Conservation (phyloP, 2,113 vertebrate genomes). For the Platichthys flesus region DNA sequence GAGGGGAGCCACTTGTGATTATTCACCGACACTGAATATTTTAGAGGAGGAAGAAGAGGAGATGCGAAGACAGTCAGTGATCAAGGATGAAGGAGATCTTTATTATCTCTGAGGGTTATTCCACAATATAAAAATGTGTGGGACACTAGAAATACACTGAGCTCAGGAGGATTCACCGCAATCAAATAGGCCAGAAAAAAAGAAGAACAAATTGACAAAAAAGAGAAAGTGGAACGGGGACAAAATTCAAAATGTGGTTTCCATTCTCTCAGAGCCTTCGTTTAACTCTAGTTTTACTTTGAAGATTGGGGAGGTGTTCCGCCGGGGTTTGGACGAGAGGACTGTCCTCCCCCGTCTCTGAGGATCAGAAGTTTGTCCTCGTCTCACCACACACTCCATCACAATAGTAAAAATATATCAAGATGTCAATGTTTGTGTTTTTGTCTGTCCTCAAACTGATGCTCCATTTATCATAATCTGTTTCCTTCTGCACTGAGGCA, state of each 20-base stretch:
- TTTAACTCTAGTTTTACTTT: too few species aligned
- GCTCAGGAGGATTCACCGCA: too few species aligned
- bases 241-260: too few species aligned
- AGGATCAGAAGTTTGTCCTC: not conserved
- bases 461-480: slow-evolving; percentile 49
- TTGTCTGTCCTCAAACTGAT: slow-evolving; percentile 1
- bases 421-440: not conserved
- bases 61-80: not conserved
- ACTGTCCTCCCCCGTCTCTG: not conserved
- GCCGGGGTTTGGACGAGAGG: not conserved
- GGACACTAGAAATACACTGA: too few species aligned
- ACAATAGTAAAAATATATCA: not conserved
- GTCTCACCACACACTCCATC: not conserved
- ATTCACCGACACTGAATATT: not conserved
- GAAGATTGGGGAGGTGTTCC: too few species aligned
- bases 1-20: not conserved
- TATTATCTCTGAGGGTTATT: too few species aligned
- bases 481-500: slow-evolving; percentile 24
- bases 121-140: too few species aligned
- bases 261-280: too few species aligned
- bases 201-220: too few species aligned
- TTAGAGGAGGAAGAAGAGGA: not conserved
- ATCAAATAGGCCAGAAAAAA: too few species aligned
- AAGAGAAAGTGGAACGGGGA: too few species aligned
- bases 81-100: too few species aligned